phyloP scores from a whole-genome alignment of 1,140 invertebrate genomes.

The Ips typographus region DNA sequence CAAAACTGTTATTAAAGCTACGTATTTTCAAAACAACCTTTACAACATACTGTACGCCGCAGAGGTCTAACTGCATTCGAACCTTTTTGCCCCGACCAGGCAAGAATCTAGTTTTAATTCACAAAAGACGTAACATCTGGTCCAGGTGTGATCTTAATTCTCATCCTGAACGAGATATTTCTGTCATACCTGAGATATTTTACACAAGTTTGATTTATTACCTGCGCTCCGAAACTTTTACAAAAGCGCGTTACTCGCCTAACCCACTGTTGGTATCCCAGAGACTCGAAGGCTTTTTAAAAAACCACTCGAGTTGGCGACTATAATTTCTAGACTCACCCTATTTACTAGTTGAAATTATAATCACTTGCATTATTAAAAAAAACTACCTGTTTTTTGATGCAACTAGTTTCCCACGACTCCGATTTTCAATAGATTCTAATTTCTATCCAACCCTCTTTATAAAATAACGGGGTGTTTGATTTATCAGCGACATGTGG shows the following conservation, averaged over 20 bases:
- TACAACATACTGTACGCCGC: no score
- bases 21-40: no score
- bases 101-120: background rate
- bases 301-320: background rate
- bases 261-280: conserved; percentile 1
- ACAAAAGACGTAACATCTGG: conserved; percentile 17
- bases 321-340: no score
- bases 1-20: no score
- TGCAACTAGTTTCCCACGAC: background rate
- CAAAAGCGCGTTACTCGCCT: conserved; percentile 1
- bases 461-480: background rate
- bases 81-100: no score
- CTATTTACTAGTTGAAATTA: no score
- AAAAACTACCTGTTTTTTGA: background rate
- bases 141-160: conserved; percentile 20
- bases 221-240: conserved; percentile 3
- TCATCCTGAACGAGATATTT: conserved; percentile 7
- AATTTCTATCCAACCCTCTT: background rate
- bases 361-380: no score
- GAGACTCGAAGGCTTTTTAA: background rate
- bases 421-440: background rate
- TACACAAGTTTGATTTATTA: conserved; percentile 23
- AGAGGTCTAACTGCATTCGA: no score
- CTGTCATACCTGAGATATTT: conserved; percentile 12
- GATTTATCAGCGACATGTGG: background rate